Base-by-base conservation (phyloP, 2,888 invertebrate genomes). In the Tinea trinotella region DNA sequence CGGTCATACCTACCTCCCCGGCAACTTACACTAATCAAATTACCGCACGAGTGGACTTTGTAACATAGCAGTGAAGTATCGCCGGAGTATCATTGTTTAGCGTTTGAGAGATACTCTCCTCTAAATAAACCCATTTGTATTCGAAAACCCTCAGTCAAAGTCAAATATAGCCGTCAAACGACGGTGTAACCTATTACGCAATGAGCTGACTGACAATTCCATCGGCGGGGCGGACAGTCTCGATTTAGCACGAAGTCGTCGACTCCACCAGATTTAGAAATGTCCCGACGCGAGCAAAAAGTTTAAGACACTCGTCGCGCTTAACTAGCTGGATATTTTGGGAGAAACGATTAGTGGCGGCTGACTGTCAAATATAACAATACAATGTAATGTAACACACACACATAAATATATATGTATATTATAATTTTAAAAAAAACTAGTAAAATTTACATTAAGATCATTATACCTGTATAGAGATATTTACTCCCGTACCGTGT, bases 251-350 rank as follows among this genome's bases (percentile, higher is more conserved):
- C 69, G 71, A 63, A 50, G 50, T 50, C 69, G 67, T 68, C 74
- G 76, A 66, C 66, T 69, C 66, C 64, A 67, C 69, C 77, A 66
- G 76, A 81, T 81, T 76, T 83, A 82, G 83, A 82, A 69, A 66
- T 73, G 74, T 70, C 70, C 67, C 73, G 50, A 15, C 50, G 67
- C 67, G 70, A 67, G 76, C 82, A 79, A 83, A 83, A 82, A 80
- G 77, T 71, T 74, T 67, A 69, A 65, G 55, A 54, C 53, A 36
- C 13, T 36, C 18, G 17, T 13, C 22, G 10, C 18, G 20, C 46
- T 48, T 52, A 53, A 52, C 53, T 19, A 48, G 34, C 48, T 24
- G 24, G 53, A 19, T 53, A 52, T 52, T 46, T 52, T 34, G 52
- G 19, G 20, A 22, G 40, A 5, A n/a, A n/a, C 22, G 44, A 35